Evolutionary conservation across 2,888 invertebrate species (phyloP).

Genomic region (Pterostichus niger): DNA sequence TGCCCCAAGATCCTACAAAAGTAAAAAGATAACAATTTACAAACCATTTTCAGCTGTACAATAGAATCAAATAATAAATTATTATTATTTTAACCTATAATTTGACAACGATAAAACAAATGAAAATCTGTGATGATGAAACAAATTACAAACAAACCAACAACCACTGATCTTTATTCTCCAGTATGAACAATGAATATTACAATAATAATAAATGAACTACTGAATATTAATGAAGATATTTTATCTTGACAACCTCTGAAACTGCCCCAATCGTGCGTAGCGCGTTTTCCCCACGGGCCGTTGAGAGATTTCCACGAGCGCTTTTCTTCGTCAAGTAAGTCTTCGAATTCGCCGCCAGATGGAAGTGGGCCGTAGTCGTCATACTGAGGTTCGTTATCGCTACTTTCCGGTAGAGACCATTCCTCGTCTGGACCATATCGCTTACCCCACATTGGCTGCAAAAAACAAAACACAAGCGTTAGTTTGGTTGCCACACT

Average conservation of each 20-base stretch:
- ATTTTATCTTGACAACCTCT: conserved; percentile 37
- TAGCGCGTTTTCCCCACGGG: conserved; percentile 64
- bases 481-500: conserved; percentile 2
- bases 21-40: conserved; percentile 30
- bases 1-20: conserved; percentile 85
- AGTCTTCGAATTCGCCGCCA: conserved; percentile 57
- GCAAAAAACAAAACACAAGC: conserved; percentile 16
- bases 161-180: conserved; percentile 17
- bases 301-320: conserved; percentile 52
- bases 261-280: conserved; percentile 63
- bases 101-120: background rate
- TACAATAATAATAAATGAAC: conserved; percentile 12
- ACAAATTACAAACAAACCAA: background rate
- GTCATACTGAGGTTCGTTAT: conserved; percentile 62
- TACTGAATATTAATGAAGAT: background rate
- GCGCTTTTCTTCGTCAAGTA: conserved; percentile 60
- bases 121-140: background rate
- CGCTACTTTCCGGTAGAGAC: conserved; percentile 60
- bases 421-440: conserved; percentile 60
- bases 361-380: conserved; percentile 49
- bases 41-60: background rate
- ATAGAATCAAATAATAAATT: background rate
- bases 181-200: background rate
- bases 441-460: conserved; percentile 63
- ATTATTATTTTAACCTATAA: background rate